A percentile compares a stretch with the other conserved stretches of the same genome.
phyloP scores from a whole-genome alignment of 2,797 vertebrate species.

The Eospalax fontanierii region DNA sequence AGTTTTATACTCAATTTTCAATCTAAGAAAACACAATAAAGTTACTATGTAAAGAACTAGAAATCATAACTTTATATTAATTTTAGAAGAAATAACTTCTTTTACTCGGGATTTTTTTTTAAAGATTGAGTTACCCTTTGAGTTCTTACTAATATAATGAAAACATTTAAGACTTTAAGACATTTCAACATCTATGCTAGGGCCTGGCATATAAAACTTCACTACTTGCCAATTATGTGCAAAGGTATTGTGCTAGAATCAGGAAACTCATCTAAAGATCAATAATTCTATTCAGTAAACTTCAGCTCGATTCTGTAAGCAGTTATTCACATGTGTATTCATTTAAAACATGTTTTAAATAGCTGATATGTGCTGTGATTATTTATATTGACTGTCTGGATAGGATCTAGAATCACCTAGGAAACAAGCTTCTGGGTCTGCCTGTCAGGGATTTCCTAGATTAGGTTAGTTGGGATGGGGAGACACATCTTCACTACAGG shows the following conservation, averaged over 20 bases:
- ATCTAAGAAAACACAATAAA: constrained; percentile 44
- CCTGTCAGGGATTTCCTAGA: background rate
- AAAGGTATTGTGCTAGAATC: background rate
- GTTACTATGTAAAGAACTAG: background rate
- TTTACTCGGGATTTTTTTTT: background rate
- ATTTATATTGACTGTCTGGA: background rate
- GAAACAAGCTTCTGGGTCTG: background rate
- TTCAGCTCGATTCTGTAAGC: background rate
- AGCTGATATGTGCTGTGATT: background rate
- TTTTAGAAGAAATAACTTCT: constrained; percentile 43
- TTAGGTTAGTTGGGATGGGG: background rate
- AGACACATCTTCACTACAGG: background rate
- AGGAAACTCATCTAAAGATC: background rate
- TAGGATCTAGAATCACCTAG: background rate
- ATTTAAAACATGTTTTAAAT: background rate
- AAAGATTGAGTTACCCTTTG: background rate
- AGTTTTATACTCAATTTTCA: constrained; percentile 33
- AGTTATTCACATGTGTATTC: background rate
- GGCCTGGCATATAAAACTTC: background rate
- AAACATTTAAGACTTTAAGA: background rate
- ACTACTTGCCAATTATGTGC: background rate
- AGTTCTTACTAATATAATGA: background rate
- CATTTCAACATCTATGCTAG: background rate
- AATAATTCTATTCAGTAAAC: constrained; percentile 8
- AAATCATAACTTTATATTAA: constrained; percentile 40